These are phyloP conservation scores for Talpa occidentalis DNA, from an alignment of 2,113 vertebrate genomes.

Conservation along the genomic window DNA sequence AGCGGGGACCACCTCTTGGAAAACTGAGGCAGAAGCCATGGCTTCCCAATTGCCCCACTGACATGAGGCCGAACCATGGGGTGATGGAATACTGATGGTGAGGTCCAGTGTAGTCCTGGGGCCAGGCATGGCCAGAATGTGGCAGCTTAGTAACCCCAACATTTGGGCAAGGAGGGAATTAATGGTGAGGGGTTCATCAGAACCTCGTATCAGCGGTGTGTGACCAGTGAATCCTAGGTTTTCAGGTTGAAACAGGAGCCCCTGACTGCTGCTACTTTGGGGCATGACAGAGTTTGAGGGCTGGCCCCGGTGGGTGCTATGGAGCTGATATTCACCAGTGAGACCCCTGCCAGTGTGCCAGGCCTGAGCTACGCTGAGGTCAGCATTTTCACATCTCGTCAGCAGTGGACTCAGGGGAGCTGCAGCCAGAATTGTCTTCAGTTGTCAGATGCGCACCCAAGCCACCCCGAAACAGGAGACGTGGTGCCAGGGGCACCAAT, in stretches of 20 bases:
- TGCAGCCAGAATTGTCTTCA: too few species aligned
- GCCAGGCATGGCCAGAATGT: not conserved
- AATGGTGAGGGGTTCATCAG: not conserved
- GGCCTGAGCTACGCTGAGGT: too few species aligned
- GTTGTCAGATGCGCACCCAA: too few species aligned
- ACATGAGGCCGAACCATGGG: not conserved
- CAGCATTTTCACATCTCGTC: too few species aligned
- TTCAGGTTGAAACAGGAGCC: not conserved
- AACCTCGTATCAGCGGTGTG: not conserved
- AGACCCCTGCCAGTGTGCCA: too few species aligned
- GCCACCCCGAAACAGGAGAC: too few species aligned
- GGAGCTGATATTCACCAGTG: too few species aligned
- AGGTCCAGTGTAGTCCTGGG: not conserved
- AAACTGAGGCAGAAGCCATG: not conserved
- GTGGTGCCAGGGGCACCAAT: too few species aligned
- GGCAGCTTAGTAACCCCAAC: not conserved
- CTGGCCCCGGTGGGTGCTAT: too few species aligned
- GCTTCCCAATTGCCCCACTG: not conserved
- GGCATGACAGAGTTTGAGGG: too few species aligned
- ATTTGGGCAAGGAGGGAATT: not conserved
- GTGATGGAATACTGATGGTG: not conserved
- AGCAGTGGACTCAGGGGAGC: too few species aligned
- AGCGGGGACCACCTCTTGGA: rapidly evolving
- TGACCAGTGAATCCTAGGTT: not conserved
- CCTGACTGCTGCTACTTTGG: too few species aligned